These are phyloP conservation scores for Seira musarum DNA, from an alignment of 2,888 invertebrate genomes.

Conservation along the genomic window DNA sequence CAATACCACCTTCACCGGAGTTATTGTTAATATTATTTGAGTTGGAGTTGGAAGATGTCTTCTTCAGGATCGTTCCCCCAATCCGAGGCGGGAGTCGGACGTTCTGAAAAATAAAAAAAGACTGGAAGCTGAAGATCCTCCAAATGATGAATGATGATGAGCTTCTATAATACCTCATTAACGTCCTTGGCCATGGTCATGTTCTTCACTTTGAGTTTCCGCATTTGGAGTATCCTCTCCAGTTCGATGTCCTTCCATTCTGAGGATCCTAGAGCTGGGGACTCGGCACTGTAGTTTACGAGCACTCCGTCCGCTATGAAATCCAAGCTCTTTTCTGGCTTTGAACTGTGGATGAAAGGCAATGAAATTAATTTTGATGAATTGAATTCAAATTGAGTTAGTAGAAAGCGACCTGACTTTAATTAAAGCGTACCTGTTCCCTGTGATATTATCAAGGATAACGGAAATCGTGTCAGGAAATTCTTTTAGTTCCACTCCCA, in stretches of 20 bases:
- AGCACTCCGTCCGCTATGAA: conserved; percentile 30
- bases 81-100: too few relatives aligned
- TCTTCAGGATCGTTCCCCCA: too few relatives aligned
- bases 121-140: conserved; percentile 9
- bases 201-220: conserved; percentile 25
- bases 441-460: background rate
- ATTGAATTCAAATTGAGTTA: background rate
- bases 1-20: too few relatives aligned
- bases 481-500: too few relatives aligned
- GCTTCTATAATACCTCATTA: too few relatives aligned
- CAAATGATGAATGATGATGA: too few relatives aligned
- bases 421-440: background rate
- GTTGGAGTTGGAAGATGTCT: too few relatives aligned
- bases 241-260: conserved; percentile 39
- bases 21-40: too few relatives aligned
- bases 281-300: conserved; percentile 28
- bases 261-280: conserved; percentile 18
- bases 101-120: too few relatives aligned
- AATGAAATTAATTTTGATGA: background rate
- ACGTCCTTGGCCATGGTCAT: background rate
- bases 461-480: background rate
- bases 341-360: background rate
- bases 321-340: background rate
- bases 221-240: conserved; percentile 13
- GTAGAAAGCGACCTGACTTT: background rate